Conservation (phyloP, 2,797 vertebrate genomes). For the Huso huso region DNA sequence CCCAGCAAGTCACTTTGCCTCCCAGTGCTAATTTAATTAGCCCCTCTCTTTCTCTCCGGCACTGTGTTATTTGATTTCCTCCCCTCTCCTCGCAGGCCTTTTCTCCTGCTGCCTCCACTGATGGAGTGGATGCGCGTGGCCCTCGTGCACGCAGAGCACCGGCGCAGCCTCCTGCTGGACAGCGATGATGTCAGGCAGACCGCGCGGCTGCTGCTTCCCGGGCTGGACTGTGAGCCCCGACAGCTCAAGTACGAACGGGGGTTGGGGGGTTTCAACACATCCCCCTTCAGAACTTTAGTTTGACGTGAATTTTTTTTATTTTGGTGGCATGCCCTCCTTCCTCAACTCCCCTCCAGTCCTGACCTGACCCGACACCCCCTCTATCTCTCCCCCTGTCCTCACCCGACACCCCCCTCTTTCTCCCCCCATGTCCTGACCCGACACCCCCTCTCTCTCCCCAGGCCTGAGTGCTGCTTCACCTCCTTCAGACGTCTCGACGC, state of each 20-base stretch:
- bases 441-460: constrained; percentile 28
- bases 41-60: neutral
- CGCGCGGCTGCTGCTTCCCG: constrained; percentile 81
- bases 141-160: constrained; percentile 90
- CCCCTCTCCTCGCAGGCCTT: constrained; percentile 60
- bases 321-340: too few relatives aligned
- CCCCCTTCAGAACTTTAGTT: too few relatives aligned
- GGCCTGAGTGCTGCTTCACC: constrained; percentile 86
- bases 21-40: too few relatives aligned
- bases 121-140: constrained; percentile 99
- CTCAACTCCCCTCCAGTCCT: too few relatives aligned
- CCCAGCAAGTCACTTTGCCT: too few relatives aligned
- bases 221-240: constrained; percentile 91
- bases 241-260: constrained; percentile 76
- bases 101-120: constrained; percentile 86
- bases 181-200: constrained; percentile 91
- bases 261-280: too few relatives aligned
- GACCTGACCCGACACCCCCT: neutral
- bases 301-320: too few relatives aligned
- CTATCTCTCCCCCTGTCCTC: neutral
- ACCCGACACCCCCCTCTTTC: neutral
- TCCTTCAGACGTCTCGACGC: constrained; percentile 91
- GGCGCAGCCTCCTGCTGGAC: constrained; percentile 86
- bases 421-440: neutral
- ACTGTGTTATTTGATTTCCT: neutral